Percentiles rank a stretch among this genome's conserved stretches.
phyloP scores from a whole-genome alignment of 2,797 vertebrate species.

The Ptychadena robeensis region DNA sequence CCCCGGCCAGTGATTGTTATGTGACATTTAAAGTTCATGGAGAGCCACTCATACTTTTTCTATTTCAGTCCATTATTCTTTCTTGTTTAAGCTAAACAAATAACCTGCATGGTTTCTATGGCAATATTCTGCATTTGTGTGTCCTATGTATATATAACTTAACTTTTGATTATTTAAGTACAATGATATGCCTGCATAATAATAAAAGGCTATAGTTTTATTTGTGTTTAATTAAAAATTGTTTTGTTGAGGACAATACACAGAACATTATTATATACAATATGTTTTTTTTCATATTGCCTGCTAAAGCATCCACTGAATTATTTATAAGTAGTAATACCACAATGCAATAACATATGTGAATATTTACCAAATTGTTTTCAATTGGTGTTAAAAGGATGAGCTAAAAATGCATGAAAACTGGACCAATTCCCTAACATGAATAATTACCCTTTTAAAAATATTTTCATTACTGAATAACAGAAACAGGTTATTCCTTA shows the following conservation, averaged over 20 bases:
- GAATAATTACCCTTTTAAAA: too few species aligned
- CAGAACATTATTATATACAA: background rate
- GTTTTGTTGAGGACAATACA: background rate
- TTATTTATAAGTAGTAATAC: constrained; percentile 2
- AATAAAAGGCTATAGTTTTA: background rate
- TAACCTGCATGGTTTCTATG: background rate
- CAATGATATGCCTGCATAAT: background rate
- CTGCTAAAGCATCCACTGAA: background rate
- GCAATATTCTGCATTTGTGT: background rate
- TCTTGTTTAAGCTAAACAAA: constrained; percentile 2
- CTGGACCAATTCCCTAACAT: too few species aligned
- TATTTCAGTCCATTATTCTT: background rate
- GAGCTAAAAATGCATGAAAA: too few species aligned
- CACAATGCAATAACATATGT: too few species aligned
- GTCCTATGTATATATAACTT: background rate
- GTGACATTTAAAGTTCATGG: constrained; percentile 4
- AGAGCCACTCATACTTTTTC: background rate
- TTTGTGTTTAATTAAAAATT: too few species aligned
- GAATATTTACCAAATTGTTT: too few species aligned
- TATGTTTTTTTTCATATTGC: too few species aligned
- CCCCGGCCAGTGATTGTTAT: background rate
- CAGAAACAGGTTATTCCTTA: too few species aligned
- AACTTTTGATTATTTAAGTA: background rate
- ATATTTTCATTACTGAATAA: too few species aligned
- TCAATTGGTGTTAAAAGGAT: too few species aligned